Evolutionary conservation across 2,888 invertebrate species (phyloP).

Genomic region (Andrena camellia): DNA sequence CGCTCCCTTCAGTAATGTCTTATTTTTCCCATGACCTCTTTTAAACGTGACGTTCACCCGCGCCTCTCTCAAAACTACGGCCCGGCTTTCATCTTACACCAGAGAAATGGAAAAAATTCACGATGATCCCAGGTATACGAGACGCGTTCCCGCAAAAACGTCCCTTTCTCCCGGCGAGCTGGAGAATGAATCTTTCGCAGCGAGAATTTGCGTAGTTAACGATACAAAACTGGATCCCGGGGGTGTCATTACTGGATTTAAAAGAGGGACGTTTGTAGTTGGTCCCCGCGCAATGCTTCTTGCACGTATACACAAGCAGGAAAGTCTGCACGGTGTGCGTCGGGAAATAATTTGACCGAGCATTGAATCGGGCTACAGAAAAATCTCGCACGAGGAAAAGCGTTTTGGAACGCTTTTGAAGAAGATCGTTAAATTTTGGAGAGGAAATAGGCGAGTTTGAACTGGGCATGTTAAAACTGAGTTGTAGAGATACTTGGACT

Average conservation of each 20-base stretch:
- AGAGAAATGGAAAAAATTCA: conserved; percentile 63
- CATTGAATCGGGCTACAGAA: conserved; percentile 8
- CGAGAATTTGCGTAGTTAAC: conserved; percentile 68
- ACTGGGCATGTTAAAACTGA: too few species aligned
- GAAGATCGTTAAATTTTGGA: too few species aligned
- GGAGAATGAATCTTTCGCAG: conserved; percentile 64
- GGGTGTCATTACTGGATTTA: conserved; percentile 51
- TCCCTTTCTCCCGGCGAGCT: conserved; percentile 16
- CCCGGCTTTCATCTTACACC: conserved; percentile 41
- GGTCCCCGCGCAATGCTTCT: conserved; percentile 15
- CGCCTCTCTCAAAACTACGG: conserved; percentile 20
- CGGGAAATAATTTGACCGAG: conserved; percentile 33
- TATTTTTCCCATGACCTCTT: conserved; percentile 41
- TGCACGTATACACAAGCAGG: conserved; percentile 1
- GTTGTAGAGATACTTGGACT: not conserved
- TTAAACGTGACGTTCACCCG: conserved; percentile 20
- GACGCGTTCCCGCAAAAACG: conserved; percentile 47
- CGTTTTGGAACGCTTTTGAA: too few species aligned
- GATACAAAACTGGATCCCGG: conserved; percentile 61
- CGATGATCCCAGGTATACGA: conserved; percentile 42
- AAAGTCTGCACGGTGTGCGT: conserved; percentile 4
- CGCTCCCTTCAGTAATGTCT: conserved; percentile 15
- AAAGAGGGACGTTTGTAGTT: conserved; percentile 38
- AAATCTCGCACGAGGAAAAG: conserved; percentile 6
- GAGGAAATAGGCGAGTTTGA: too few species aligned